These are phyloP conservation scores for Amphimallon solstitiale DNA, from an alignment of 2,888 invertebrate genomes.

Conservation along the genomic window DNA sequence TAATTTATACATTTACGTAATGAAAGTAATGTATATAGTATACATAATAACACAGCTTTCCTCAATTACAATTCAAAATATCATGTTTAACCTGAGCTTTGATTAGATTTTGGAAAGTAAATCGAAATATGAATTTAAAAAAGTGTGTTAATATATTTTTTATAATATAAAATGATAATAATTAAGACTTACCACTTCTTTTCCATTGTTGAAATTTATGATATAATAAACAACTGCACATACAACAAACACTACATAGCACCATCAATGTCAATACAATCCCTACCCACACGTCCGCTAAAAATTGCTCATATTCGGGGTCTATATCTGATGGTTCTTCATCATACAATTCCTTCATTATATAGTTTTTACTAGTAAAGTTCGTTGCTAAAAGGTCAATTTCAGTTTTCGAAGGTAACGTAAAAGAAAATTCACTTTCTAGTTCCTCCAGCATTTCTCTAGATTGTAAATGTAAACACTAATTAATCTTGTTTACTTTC, in stretches of 20 bases:
- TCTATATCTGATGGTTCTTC: constrained; percentile 53
- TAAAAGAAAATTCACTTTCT: constrained; percentile 22
- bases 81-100: too few species aligned
- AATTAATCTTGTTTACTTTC: background rate
- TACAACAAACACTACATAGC: constrained; percentile 70
- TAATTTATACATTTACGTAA: too few species aligned
- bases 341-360: constrained; percentile 47
- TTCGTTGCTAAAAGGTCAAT: constrained; percentile 39
- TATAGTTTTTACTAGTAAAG: constrained; percentile 44
- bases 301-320: constrained; percentile 67
- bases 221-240: constrained; percentile 71
- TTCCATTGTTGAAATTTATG: constrained; percentile 75
- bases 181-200: constrained; percentile 66
- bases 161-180: too few species aligned
- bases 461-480: background rate
- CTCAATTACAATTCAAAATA: too few species aligned
- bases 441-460: constrained; percentile 28
- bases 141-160: too few species aligned
- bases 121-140: too few species aligned
- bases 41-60: too few species aligned
- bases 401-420: constrained; percentile 14
- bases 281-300: constrained; percentile 73
- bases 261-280: constrained; percentile 70
- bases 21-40: too few species aligned
- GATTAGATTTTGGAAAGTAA: too few species aligned